Percentiles rank a stretch among this genome's conserved stretches.
Evolutionary conservation across 2,113 vertebrate species (phyloP).

Genomic region (Alaudala cheleensis): DNA sequence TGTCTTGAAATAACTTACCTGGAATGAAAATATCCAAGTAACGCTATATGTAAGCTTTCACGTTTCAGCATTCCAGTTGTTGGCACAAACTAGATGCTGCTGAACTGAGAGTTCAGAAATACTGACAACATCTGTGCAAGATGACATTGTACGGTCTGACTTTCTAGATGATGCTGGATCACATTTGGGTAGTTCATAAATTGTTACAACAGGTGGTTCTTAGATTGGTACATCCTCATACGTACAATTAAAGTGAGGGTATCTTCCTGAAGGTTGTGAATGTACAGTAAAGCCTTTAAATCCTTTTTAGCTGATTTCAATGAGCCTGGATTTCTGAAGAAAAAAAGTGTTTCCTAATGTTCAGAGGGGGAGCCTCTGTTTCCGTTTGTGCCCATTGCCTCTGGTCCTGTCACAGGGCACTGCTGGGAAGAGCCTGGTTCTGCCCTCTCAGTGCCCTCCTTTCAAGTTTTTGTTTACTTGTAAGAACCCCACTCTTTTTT

Average conservation of each 20-base stretch:
- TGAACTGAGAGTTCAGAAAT: neutral
- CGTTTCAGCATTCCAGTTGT: neutral
- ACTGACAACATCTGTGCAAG: neutral
- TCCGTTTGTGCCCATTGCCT: neutral
- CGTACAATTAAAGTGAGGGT: neutral
- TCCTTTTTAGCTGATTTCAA: neutral
- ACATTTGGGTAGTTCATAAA: neutral
- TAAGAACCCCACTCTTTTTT: neutral
- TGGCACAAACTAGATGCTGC: neutral
- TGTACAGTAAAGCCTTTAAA: neutral
- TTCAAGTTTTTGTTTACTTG: neutral
- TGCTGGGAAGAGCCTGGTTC: neutral
- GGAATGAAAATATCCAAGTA: neutral
- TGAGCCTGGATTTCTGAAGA: neutral
- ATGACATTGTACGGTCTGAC: neutral
- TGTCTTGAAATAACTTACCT: neutral
- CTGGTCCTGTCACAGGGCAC: neutral
- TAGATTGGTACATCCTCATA: neutral
- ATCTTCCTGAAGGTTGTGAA: neutral
- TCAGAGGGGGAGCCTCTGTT: neutral
- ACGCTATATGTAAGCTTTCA: neutral
- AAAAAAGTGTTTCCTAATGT: neutral
- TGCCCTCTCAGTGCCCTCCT: neutral
- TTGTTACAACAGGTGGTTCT: neutral
- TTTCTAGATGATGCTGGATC: neutral